phyloP scores from a whole-genome alignment of 2,797 vertebrate genomes.

The Mycteria americana region DNA sequence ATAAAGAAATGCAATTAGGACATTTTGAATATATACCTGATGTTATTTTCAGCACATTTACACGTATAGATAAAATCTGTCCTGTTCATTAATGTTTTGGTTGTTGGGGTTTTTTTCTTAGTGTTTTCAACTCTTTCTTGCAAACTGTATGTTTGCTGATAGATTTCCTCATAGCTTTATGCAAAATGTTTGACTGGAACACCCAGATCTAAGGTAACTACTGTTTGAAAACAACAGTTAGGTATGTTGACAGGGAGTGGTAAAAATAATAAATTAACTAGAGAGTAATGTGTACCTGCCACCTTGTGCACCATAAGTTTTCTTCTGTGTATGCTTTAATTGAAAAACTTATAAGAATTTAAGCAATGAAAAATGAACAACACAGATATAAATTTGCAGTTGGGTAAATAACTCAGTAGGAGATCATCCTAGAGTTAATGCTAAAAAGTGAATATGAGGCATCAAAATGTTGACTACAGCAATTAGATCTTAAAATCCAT shows the following conservation, averaged over 20 bases:
- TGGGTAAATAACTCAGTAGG: neutral
- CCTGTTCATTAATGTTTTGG: neutral
- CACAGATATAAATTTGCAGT: neutral
- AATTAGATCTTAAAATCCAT: neutral
- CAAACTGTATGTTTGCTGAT: neutral
- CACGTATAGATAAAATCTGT: neutral
- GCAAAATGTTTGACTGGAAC: neutral
- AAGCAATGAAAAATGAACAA: neutral
- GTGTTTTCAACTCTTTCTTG: neutral
- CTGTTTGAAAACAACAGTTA: neutral
- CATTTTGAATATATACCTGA: neutral
- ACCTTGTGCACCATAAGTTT: neutral
- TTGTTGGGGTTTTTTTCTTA: neutral
- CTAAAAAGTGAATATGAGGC: neutral
- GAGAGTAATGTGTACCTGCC: neutral
- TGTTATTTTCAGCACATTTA: neutral
- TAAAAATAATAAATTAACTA: neutral
- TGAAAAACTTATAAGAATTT: neutral
- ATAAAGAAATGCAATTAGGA: neutral
- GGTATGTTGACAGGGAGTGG: neutral
- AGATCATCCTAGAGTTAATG: neutral
- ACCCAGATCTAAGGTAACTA: neutral
- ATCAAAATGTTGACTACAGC: neutral
- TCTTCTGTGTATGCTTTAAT: neutral
- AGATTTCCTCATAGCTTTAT: neutral